These are phyloP conservation scores for Cyanistes caeruleus DNA, from an alignment of 2,113 vertebrate species.

Conservation along the genomic window DNA sequence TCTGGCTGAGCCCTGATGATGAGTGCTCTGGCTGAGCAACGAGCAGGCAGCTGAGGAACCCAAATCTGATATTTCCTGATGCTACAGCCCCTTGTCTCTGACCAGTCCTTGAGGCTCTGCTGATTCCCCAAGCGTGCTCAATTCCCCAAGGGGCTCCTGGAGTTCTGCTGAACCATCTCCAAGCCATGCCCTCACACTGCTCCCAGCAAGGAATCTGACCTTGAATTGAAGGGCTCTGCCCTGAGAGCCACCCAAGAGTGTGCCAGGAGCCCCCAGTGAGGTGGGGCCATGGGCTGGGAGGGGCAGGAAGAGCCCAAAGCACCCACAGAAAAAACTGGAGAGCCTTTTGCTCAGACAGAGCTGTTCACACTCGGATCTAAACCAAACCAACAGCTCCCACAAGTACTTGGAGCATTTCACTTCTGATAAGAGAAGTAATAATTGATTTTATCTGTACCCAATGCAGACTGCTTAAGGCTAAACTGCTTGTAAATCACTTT, in stretches of 20 bases:
- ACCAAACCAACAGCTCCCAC: neutral
- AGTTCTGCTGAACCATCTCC: neutral
- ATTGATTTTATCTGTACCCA: constrained; percentile 46
- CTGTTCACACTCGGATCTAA: neutral
- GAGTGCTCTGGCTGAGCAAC: fast-evolving
- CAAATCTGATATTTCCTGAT: neutral
- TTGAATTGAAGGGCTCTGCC: neutral
- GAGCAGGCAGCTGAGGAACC: neutral
- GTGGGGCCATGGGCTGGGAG: neutral
- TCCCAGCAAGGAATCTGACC: neutral
- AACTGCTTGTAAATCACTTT: constrained; percentile 40
- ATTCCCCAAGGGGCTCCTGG: neutral
- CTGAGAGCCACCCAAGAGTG: fast-evolving
- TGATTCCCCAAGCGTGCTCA: neutral
- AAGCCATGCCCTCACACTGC: neutral
- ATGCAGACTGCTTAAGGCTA: constrained; percentile 18
- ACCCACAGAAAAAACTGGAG: neutral
- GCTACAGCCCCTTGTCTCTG: neutral
- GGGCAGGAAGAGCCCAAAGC: neutral
- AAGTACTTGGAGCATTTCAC: neutral
- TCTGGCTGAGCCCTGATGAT: neutral
- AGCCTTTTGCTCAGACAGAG: neutral
- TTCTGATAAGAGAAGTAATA: constrained; percentile 44
- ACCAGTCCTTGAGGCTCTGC: neutral
- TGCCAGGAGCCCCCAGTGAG: neutral